Percentiles rank a stretch among this genome's conserved stretches.
Conservation (phyloP, 2,113 vertebrate species). For the Oxyura jamaicensis region DNA sequence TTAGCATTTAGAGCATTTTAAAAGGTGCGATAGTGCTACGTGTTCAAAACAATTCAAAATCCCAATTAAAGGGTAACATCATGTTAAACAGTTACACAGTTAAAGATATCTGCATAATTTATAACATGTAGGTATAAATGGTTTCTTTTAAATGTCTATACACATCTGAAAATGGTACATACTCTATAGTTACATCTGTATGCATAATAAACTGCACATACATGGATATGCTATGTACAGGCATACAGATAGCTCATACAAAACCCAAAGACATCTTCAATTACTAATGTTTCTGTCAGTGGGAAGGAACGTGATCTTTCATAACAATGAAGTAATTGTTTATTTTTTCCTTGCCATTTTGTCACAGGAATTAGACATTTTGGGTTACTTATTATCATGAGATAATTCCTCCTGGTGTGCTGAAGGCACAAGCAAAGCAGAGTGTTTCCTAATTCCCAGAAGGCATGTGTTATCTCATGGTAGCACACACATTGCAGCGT, state of each 20-base stretch:
- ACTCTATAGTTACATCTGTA: not conserved
- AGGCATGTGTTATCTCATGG: not conserved
- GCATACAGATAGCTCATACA: not conserved
- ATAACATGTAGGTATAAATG: not conserved
- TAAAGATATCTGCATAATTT: conserved; percentile 33
- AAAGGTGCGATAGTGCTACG: not conserved
- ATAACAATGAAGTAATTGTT: conserved; percentile 27
- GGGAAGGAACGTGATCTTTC: not conserved
- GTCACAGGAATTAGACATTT: conserved; percentile 7
- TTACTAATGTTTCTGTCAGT: not conserved
- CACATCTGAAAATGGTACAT: not conserved
- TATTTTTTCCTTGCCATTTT: not conserved
- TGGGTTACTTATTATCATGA: not conserved
- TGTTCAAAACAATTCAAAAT: not conserved
- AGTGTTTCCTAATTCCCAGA: conserved; percentile 24
- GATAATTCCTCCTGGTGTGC: not conserved
- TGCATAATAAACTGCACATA: not conserved
- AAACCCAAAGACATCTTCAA: not conserved
- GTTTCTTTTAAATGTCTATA: not conserved
- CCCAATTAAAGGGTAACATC: not conserved
- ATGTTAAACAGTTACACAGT: not conserved
- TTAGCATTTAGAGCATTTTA: not conserved
- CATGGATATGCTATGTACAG: not conserved
- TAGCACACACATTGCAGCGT: not conserved
- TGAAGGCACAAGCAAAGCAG: not conserved